A percentile compares a stretch with the other conserved stretches of the same genome.
Evolutionary conservation across 1,140 invertebrate genomes (phyloP).

Genomic region (Panagrolaimus sp.): DNA sequence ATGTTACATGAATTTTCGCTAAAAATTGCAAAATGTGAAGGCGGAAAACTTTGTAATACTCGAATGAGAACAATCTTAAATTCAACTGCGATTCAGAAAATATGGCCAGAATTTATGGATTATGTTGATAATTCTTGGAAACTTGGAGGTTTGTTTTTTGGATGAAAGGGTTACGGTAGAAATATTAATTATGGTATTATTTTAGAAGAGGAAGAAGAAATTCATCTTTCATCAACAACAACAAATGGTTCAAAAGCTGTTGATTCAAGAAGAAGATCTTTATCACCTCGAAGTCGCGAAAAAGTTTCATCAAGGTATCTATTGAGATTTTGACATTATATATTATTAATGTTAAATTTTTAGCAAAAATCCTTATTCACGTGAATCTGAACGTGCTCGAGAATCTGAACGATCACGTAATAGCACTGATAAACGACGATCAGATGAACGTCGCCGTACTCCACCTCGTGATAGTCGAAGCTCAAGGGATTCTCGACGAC

Average conservation of each 20-base stretch:
- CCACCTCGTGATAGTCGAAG: not conserved
- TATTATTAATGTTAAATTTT: not conserved
- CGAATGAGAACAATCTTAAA: conserved; percentile 34
- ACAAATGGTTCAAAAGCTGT: not conserved
- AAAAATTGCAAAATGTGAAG: conserved; percentile 25
- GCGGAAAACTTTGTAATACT: conserved; percentile 14
- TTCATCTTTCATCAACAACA: not conserved
- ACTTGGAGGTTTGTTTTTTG: conserved; percentile 3
- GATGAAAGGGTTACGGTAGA: not conserved
- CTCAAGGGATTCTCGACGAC: not conserved
- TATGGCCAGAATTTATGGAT: conserved; percentile 27
- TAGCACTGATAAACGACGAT: not conserved
- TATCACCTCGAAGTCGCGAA: conserved; percentile 4
- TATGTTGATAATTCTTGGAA: conserved; percentile 34
- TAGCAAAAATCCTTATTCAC: not conserved
- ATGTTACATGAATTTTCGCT: conserved; percentile 19
- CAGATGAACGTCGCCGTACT: not conserved
- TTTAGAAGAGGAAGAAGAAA: conserved; percentile 1
- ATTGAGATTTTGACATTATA: too few species aligned
- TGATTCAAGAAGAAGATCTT: not conserved
- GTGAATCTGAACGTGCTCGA: not conserved
- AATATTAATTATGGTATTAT: not conserved
- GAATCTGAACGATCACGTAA: not conserved
- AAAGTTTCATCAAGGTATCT: not conserved
- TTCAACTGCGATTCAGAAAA: conserved; percentile 13